Base-by-base conservation (phyloP, 2,888 invertebrate genomes). In the Tricholauxania praeusta region DNA sequence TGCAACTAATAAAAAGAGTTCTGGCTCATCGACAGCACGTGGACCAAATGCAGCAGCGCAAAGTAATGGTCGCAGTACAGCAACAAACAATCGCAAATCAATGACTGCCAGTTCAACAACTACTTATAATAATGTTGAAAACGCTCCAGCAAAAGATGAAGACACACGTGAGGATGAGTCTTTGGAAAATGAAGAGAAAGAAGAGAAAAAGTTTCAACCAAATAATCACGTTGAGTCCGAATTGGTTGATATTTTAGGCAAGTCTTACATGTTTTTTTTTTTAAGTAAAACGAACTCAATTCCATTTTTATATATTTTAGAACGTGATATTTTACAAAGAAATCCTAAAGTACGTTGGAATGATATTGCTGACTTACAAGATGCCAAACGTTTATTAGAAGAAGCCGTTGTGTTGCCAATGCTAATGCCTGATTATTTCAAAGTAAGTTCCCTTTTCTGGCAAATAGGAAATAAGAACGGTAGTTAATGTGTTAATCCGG, bases 341-440 rank as follows among this genome's bases (percentile, higher is more conserved):
- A 96, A 98, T 89, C 97, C 97, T 17, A 97, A 96, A 88, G 96
- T 98, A 74, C 91, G 93, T 82, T 99, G 98, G 98, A 96, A 94
- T 82, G 96, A 96, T 84, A 96, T 97, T 83, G 96, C 96, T 0
- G 97, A 96, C 87, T 89, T 97, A 64, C 90, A 93, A 12, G 96
- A 96, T 86, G 96, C 96, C 8, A 97, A 97, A 86, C 89, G 96
- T 76, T 87, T 99, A 72, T 88, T 99, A 8, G 97, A 99, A 86
- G 99, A 99, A 88, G 98, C 99, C 47, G 98, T 99, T 12, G 98
- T 99, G 53, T 89, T 99, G 82, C 99, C 99, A 3, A 94, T 98
- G 92, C 93, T 96, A 91, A 97, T 99, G 93, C 99, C 99, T 1
- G 97, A 98, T 83, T 99, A 96, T 89, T 99, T 99, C 88, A 97